These are phyloP conservation scores for Phyllopteryx taeniolatus DNA, from an alignment of 2,113 vertebrate species.

Conservation along the genomic window DNA sequence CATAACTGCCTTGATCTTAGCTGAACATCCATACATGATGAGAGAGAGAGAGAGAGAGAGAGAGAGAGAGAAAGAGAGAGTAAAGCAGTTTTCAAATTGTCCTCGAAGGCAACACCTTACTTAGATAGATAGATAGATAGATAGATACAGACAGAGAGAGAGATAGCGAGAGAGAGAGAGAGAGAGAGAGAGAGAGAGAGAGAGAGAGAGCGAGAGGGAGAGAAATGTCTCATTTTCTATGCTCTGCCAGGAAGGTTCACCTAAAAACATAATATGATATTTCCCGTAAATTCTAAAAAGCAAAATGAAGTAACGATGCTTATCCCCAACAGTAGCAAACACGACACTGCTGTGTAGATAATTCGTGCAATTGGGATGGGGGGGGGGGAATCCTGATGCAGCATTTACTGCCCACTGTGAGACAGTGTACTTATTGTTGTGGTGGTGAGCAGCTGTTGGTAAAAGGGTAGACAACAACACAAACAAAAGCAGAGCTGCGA, in stretches of 20 bases:
- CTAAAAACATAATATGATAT: neutral
- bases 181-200: no score
- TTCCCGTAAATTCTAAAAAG: neutral
- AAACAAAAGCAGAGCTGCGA: constrained; percentile 45
- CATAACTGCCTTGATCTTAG: constrained; percentile 1
- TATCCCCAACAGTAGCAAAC: neutral
- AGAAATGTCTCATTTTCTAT: neutral
- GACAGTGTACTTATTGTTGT: constrained; percentile 39
- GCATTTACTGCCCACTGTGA: constrained; percentile 34
- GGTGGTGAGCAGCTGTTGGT: constrained; percentile 31
- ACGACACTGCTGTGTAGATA: constrained; percentile 13
- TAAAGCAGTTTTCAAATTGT: no score
- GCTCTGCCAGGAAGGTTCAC: neutral
- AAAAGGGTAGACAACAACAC: neutral
- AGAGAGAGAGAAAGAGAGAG: no score
- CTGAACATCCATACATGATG: constrained; percentile 11
- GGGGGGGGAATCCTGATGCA: constrained; percentile 50
- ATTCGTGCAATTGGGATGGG: constrained; percentile 10
- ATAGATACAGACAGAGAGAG: no score
- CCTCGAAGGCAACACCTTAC: no score
- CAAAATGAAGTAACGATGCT: constrained; percentile 12
- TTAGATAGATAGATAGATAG: no score
- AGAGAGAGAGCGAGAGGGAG: no score
- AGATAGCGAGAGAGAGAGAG: no score
- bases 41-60: neutral